Conservation (phyloP, 2,888 invertebrate genomes). For the Lampropteryx suffumata region DNA sequence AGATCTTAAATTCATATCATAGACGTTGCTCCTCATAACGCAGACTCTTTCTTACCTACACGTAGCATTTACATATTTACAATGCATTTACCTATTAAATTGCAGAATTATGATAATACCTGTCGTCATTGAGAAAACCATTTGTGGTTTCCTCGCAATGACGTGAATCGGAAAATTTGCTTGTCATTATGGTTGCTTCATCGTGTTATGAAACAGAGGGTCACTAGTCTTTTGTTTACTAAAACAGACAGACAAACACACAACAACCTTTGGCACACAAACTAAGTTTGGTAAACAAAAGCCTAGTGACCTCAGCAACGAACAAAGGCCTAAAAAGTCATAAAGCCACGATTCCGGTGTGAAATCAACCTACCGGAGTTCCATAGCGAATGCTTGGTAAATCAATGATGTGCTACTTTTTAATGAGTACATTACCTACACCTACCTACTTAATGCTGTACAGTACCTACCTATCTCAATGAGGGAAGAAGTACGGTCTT, state of each 20-base stretch:
- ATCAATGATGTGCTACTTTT: slow-evolving; percentile 32
- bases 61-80: no score
- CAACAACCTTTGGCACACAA: no score
- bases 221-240: no score
- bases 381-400: slow-evolving; percentile 24
- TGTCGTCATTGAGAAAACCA: background rate
- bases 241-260: no score
- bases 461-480: slow-evolving; percentile 1
- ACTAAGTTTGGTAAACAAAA: slow-evolving; percentile 17
- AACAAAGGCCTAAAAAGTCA: slow-evolving; percentile 41
- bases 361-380: slow-evolving; percentile 38
- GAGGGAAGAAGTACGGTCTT: slow-evolving; percentile 1
- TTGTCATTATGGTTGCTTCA: background rate
- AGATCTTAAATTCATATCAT: no score
- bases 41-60: no score
- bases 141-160: slow-evolving; percentile 3
- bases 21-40: no score
- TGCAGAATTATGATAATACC: background rate
- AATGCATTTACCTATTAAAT: no score
- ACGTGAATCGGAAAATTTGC: background rate
- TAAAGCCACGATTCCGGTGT: slow-evolving; percentile 46
- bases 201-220: no score
- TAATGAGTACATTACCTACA: no score
- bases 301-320: slow-evolving; percentile 23
- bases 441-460: no score